Evolutionary conservation across 2,888 invertebrate species (phyloP).

Genomic region (Brachylomia viminalis): DNA sequence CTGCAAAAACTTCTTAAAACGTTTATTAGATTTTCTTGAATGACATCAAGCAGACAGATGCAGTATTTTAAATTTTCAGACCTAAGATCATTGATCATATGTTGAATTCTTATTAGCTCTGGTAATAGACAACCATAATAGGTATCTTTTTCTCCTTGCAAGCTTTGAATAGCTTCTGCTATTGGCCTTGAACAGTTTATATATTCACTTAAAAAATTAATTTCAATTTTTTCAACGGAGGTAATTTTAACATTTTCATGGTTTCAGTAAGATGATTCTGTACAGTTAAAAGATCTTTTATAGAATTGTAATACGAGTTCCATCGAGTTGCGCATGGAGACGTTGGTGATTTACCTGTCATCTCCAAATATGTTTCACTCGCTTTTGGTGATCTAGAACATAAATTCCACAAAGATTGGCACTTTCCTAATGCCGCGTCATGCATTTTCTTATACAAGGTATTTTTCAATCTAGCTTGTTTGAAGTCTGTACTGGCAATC

Average conservation of each 20-base stretch:
- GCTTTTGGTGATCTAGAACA: too few species aligned
- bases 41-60: not conserved
- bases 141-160: not conserved
- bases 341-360: constrained; percentile 3
- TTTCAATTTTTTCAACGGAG: not conserved
- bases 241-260: not conserved
- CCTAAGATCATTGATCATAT: not conserved
- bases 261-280: not conserved
- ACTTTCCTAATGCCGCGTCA: too few species aligned
- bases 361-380: too few species aligned
- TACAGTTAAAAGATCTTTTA: too few species aligned
- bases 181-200: not conserved
- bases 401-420: too few species aligned
- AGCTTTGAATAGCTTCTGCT: not conserved
- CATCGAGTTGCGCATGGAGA: too few species aligned
- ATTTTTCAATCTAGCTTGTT: too few species aligned
- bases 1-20: not conserved
- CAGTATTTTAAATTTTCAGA: not conserved
- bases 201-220: not conserved
- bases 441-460: too few species aligned
- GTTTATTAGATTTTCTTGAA: not conserved
- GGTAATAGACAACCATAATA: not conserved
- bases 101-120: not conserved
- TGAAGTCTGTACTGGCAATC: too few species aligned
- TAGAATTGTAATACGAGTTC: too few species aligned